Evolutionary conservation across 2,113 vertebrate genomes (phyloP).

Genomic region (Perognathus longimembris): DNA sequence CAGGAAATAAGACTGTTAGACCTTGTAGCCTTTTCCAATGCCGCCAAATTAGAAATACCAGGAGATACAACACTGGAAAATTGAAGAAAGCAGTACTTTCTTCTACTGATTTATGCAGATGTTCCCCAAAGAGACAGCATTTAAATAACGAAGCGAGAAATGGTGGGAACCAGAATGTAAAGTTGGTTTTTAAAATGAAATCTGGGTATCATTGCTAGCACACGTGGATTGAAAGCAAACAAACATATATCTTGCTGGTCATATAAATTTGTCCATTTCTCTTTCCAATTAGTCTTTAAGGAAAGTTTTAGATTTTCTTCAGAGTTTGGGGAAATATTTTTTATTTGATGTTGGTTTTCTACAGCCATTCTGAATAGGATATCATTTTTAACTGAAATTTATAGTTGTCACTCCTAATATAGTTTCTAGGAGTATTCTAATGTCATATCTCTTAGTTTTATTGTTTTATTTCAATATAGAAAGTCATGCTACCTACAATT

Average conservation of each 20-base stretch:
- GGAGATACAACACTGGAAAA: not conserved
- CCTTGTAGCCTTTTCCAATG: not conserved
- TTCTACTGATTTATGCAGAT: not conserved
- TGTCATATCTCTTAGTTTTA: not conserved
- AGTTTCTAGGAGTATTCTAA: not conserved
- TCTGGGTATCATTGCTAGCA: not conserved
- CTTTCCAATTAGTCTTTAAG: not conserved
- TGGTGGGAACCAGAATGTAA: not conserved
- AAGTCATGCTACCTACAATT: not conserved
- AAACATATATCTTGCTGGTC: not conserved
- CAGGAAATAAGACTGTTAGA: not conserved
- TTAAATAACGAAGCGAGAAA: not conserved
- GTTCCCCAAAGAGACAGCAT: not conserved
- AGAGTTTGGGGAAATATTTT: not conserved
- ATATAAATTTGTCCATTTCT: not conserved
- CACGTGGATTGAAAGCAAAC: not conserved
- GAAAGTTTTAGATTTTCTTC: not conserved
- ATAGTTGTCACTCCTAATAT: not conserved
- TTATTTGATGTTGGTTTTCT: not conserved
- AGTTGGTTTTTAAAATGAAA: constrained; percentile 28
- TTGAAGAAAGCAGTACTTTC: not conserved
- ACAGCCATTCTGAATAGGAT: not conserved
- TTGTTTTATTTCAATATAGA: not conserved
- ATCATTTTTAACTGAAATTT: not conserved
- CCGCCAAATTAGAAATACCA: not conserved